These are phyloP conservation scores for Eonycteris spelaea DNA, from an alignment of 2,113 vertebrate genomes.

Conservation along the genomic window DNA sequence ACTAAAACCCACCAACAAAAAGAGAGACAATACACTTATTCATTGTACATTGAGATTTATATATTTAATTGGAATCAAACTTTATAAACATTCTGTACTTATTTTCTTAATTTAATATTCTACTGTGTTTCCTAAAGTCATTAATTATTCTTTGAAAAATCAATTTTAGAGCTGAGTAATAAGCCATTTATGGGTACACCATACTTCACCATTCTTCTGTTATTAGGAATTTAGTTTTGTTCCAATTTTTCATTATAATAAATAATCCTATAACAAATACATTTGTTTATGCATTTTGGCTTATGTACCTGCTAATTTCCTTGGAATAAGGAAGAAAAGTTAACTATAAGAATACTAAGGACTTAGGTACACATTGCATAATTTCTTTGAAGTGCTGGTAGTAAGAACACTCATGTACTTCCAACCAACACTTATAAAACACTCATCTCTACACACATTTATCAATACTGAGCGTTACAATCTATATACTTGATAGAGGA, in stretches of 20 bases:
- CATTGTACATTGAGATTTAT: not conserved
- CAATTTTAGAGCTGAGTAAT: conserved; percentile 40
- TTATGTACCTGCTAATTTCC: not conserved
- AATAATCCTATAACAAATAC: not conserved
- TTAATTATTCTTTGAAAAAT: conserved; percentile 30
- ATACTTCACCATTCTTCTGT: conserved; percentile 11
- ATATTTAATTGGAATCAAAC: not conserved
- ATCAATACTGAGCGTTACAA: not conserved
- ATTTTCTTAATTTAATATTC: conserved; percentile 1
- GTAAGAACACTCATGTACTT: not conserved
- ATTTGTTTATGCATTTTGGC: conserved; percentile 29
- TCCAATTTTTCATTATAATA: conserved; percentile 26
- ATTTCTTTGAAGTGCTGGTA: not conserved
- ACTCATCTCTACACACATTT: not conserved
- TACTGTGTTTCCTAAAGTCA: not conserved
- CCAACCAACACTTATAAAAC: not conserved
- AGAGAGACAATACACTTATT: not conserved
- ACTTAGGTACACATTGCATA: not conserved
- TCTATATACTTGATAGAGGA: not conserved
- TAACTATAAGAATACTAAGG: conserved; percentile 1
- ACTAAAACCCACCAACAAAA: not conserved
- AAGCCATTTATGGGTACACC: not conserved
- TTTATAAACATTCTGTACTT: not conserved
- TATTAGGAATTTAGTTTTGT: not conserved
- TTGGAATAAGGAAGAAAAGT: not conserved